Evolutionary conservation across 2,797 vertebrate genomes (phyloP), one percentile per base, ranked within the genome.

Genomic region (Podargus strigoides): DNA sequence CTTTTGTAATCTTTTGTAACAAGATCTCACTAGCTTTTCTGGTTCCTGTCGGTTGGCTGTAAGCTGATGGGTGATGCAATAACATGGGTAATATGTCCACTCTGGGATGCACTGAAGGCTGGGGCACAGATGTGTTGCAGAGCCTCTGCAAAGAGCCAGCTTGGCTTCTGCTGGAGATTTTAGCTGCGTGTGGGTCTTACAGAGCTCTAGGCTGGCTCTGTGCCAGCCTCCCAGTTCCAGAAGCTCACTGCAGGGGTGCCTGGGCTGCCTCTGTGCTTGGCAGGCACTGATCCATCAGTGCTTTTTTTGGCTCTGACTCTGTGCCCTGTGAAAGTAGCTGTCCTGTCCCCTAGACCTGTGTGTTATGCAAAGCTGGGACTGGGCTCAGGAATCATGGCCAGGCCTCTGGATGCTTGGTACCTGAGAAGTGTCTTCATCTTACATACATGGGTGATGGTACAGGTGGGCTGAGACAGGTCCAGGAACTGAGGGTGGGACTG

Each of bases 341-440:
- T 70, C 53, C 68, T 68, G 28, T 46, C 17, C 34, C 42, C 59
- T n/a, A 50, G 46, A 23, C 66, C 46, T 32, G 21, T 36, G 36
- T 50, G 26, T 46, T 67, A 22, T 12, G 7, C 10, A 27, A 42
- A 36, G 34, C 49, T 87, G 60, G 36, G 34, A 13, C 53, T 64
- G 46, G 34, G 34, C 34, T 77, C 8, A 2, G 0, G 0, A 68
- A 32, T 49, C 11, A 8, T 0, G 1, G 17, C 41, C 28, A 53
- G 23, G 14, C 14, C 37, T 83, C 78, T 64, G 44, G 59, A 16
- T 46, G 5, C 37, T 37, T 60, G 64, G 6, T 79, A 17, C 53
- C 42, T 63, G 68, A 74, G 47, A 62, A 59, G 8, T 23, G 26
- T 52, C 26, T 83, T 90, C 10, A 10, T 50, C 30, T 84, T 58